phyloP scores from a whole-genome alignment of 2,888 invertebrate species.

The Melinaea marsaeus region DNA sequence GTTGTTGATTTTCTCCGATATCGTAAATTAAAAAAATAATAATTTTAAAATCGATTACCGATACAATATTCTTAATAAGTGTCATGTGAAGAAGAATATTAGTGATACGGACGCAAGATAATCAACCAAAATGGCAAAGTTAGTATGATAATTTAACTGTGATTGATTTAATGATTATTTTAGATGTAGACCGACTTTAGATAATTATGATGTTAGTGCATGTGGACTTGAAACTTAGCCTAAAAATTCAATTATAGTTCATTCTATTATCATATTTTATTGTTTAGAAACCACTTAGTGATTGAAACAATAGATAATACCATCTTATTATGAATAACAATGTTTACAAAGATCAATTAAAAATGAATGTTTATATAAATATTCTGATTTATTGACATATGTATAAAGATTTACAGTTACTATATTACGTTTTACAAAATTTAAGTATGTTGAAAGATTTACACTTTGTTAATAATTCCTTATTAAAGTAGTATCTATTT shows the following conservation, averaged over 20 bases:
- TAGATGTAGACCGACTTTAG: slow-evolving; percentile 12
- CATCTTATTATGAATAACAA: too few species aligned
- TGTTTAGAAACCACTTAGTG: not conserved
- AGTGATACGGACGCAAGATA: slow-evolving; percentile 23
- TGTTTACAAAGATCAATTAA: too few species aligned
- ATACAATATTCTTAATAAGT: slow-evolving; percentile 5
- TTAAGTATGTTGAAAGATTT: too few species aligned
- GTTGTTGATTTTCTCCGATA: slow-evolving; percentile 28
- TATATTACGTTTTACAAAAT: too few species aligned
- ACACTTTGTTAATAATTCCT: too few species aligned
- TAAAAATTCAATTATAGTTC: not conserved
- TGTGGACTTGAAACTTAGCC: not conserved
- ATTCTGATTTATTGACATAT: too few species aligned
- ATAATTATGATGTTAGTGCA: not conserved
- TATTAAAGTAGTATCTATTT: too few species aligned
- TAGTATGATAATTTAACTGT: slow-evolving; percentile 39
- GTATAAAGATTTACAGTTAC: too few species aligned
- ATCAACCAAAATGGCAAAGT: slow-evolving; percentile 66
- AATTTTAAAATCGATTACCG: slow-evolving; percentile 9
- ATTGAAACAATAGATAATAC: too few species aligned
- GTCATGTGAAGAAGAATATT: slow-evolving; percentile 21
- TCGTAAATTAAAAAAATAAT: slow-evolving; percentile 39
- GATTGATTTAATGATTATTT: slow-evolving; percentile 18
- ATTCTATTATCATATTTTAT: not conserved
- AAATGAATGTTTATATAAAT: too few species aligned